Conservation (phyloP, 2,888 invertebrate species). For the Chrysodeixis includens region DNA sequence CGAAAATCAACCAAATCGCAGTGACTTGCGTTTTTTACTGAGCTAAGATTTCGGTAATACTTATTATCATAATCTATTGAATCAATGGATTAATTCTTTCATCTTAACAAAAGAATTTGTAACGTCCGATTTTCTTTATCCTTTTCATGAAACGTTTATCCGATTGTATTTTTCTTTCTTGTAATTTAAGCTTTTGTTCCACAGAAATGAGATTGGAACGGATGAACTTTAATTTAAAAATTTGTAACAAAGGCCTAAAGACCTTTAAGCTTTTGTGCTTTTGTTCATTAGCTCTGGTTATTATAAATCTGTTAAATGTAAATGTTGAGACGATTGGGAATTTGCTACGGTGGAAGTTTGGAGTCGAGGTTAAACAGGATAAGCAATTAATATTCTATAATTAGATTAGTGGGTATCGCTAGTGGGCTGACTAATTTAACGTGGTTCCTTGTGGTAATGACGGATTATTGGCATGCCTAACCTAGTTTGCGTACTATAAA, state of each 20-base stretch:
- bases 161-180: conserved; percentile 42
- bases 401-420: not conserved
- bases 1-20: conserved; percentile 23
- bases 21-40: conserved; percentile 16
- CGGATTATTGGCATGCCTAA: not conserved
- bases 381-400: not conserved
- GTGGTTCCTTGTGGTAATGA: not conserved
- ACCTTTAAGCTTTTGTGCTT: not conserved
- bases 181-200: conserved; percentile 30
- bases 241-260: conserved; percentile 1
- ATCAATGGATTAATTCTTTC: conserved; percentile 38
- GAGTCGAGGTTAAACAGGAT: not conserved
- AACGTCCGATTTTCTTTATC: conserved; percentile 36
- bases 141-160: conserved; percentile 31
- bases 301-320: not conserved
- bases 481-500: not conserved
- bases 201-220: conserved; percentile 2
- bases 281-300: not conserved
- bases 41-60: conserved; percentile 25
- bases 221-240: not conserved
- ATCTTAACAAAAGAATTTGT: conserved; percentile 31
- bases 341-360: not conserved
- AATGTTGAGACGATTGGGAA: not conserved
- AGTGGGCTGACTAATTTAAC: not conserved
- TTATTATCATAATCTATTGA: conserved; percentile 51